A percentile compares a stretch with the other conserved stretches of the same genome.
Conservation (phyloP, 2,113 vertebrate genomes). For the Oceanites oceanicus region DNA sequence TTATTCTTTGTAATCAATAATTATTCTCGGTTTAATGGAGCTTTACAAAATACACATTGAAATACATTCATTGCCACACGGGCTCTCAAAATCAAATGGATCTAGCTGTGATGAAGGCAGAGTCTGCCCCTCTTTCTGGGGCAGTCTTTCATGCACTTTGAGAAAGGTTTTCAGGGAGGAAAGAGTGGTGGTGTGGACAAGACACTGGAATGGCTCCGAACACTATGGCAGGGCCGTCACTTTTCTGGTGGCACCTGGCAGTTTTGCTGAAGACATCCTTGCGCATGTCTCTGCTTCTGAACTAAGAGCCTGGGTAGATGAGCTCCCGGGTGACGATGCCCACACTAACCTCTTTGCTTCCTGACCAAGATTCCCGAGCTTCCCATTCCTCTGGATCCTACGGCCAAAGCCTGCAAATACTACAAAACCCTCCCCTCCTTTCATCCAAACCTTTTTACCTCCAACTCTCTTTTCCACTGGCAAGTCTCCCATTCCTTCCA, state of each 20-base stretch:
- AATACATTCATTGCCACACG: background rate
- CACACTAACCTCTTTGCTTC: background rate
- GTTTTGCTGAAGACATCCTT: background rate
- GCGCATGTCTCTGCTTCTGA: background rate
- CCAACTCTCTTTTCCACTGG: background rate
- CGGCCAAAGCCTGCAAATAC: background rate
- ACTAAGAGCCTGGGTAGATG: background rate
- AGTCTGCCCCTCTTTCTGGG: background rate
- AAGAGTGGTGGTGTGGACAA: background rate
- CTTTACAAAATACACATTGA: background rate
- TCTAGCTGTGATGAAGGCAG: background rate
- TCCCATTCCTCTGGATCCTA: background rate
- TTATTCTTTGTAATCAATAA: background rate
- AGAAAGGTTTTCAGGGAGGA: background rate
- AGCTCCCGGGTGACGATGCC: background rate
- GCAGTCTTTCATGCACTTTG: background rate
- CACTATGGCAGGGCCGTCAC: background rate
- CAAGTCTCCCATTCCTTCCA: background rate
- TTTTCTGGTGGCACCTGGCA: background rate
- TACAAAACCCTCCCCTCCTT: background rate
- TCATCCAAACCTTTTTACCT: background rate
- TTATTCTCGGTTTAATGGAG: background rate
- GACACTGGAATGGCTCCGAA: background rate
- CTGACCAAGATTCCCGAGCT: background rate
- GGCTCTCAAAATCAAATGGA: background rate